Base-by-base conservation (phyloP, 2,113 vertebrate genomes). In the Xyliphius kryptos region DNA sequence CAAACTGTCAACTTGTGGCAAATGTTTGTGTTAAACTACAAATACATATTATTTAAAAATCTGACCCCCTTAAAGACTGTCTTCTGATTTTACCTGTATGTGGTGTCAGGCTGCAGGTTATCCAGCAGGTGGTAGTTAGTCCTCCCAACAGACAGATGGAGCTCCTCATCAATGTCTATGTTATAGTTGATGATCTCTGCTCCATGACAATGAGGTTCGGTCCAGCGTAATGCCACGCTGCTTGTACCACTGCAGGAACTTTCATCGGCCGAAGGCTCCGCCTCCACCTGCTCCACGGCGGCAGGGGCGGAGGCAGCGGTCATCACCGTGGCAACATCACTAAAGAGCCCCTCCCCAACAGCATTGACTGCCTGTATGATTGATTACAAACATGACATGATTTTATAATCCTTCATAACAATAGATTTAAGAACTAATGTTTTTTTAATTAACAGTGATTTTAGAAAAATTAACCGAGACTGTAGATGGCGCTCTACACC, bases 101-200 rank as follows among this genome's bases (percentile, higher is more conserved):
- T 77, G 37, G 86, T 85, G 63, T 91, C 85, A 37, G 89, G 87
- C 52, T 87, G 81, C 50, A 91, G 79, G 44, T 87, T 83, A 74
- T 89, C 81, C 58, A 91, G 77, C 57, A 90, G 48, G 19, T 78
- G 83, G 69, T 77, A 81, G 4, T 83, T 88, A 21, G 37, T 83
- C 69, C 74, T 84, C 3, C 70, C 79, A 1, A 89, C 74, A 55
- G 77, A 76, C 7, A 86, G 57, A 14, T 84, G 73, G 67, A 86
- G 88, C 64, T 85, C 87, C 1, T 88, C 86, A 58, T 87, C 88
- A 57, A 85, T 86, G 26, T 91, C 87, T 13, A 90, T 85, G n/a
- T 89, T 89, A 73, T 91, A 91, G 3, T 84, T 86, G 13, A 79
- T 83, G 74, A 91, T 79, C 57, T 89, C 86, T 52, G 85, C 79